Percentiles rank a stretch among this genome's conserved stretches.
phyloP scores from a whole-genome alignment of 2,113 vertebrate genomes.

The Xiphophorus hellerii region DNA sequence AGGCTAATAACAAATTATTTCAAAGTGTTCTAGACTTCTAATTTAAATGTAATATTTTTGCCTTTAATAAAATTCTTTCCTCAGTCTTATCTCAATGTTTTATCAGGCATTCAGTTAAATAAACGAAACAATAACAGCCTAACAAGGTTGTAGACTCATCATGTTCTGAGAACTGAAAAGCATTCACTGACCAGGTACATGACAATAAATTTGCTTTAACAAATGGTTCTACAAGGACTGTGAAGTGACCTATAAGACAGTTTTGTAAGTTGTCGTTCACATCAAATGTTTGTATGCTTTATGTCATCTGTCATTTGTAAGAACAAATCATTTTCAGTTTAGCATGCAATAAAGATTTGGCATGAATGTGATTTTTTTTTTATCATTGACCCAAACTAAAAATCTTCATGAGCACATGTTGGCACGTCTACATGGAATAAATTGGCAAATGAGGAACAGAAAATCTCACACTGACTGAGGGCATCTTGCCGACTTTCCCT shows the following conservation, averaged over 20 bases:
- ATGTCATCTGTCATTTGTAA: background rate
- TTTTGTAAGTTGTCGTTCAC: background rate
- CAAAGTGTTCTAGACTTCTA: too few relatives aligned
- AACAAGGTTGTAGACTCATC: too few relatives aligned
- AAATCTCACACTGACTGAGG: slow-evolving; percentile 35
- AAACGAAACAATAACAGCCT: background rate
- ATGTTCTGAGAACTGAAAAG: too few relatives aligned
- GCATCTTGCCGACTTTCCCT: slow-evolving; percentile 65
- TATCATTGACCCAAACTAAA: background rate
- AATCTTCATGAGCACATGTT: background rate
- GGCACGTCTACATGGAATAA: background rate
- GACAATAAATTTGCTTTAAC: too few relatives aligned
- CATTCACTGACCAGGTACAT: too few relatives aligned
- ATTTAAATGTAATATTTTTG: too few relatives aligned
- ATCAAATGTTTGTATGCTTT: background rate
- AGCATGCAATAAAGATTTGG: background rate
- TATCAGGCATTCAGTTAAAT: background rate
- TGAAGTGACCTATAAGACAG: background rate
- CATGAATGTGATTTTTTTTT: too few relatives aligned
- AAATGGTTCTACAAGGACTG: background rate
- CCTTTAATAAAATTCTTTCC: too few relatives aligned
- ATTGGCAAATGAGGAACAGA: background rate
- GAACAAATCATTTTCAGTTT: background rate
- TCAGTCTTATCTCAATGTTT: too few relatives aligned
- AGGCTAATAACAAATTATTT: too few relatives aligned